A percentile compares a stretch with the other conserved stretches of the same genome.
Conservation (phyloP, 2,797 vertebrate genomes). For the Furcifer pardalis region DNA sequence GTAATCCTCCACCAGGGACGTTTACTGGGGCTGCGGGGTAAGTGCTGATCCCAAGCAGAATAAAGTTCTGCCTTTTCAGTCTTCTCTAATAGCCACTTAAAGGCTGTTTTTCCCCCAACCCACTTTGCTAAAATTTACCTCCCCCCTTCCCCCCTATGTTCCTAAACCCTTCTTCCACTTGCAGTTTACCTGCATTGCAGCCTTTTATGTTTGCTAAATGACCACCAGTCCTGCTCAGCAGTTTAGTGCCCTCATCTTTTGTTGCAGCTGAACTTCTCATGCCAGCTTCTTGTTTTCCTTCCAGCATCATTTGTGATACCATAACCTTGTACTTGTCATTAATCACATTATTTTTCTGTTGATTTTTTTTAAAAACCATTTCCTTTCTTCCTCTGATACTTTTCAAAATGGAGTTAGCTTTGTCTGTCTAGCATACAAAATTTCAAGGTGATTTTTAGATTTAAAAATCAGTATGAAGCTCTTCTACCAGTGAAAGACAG, state of each 20-base stretch:
- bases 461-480: slow-evolving; percentile 56
- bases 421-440: slow-evolving; percentile 79
- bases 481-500: slow-evolving; percentile 43
- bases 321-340: slow-evolving; percentile 76
- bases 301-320: slow-evolving; percentile 70
- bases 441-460: slow-evolving; percentile 31
- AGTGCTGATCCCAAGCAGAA: slow-evolving; percentile 79
- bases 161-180: slow-evolving; percentile 74
- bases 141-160: slow-evolving; percentile 73
- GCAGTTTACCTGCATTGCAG: slow-evolving; percentile 78
- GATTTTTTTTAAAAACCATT: slow-evolving; percentile 72
- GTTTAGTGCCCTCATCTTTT: slow-evolving; percentile 75
- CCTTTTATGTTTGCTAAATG: slow-evolving; percentile 77
- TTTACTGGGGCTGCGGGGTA: slow-evolving; percentile 89
- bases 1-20: slow-evolving; percentile 90
- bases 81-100: slow-evolving; percentile 76
- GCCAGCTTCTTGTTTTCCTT: slow-evolving; percentile 72
- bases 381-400: slow-evolving; percentile 71
- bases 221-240: slow-evolving; percentile 77
- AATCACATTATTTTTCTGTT: slow-evolving; percentile 76
- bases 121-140: slow-evolving; percentile 72
- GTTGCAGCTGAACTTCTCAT: slow-evolving; percentile 80
- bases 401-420: slow-evolving; percentile 79
- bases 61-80: slow-evolving; percentile 69
- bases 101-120: slow-evolving; percentile 78